These are phyloP conservation scores for Tubulanus polymorphus DNA, from an alignment of 2,888 invertebrate species.

Conservation along the genomic window DNA sequence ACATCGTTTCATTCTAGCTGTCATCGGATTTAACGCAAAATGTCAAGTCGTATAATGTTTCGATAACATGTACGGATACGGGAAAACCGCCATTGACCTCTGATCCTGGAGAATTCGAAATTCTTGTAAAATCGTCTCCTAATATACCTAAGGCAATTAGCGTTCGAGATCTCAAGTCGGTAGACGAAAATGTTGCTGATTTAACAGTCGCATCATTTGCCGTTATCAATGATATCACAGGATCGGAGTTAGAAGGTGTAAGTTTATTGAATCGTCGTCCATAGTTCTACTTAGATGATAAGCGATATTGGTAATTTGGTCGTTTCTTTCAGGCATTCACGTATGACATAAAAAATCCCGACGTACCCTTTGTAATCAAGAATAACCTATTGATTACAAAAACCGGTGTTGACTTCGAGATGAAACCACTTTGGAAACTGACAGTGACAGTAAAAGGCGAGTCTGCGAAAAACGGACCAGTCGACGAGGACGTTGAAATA, in stretches of 20 bases:
- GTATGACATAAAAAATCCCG: no score
- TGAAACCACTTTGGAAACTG: no score
- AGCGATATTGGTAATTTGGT: no score
- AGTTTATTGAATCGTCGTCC: no score
- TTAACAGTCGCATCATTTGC: neutral
- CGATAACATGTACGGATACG: slow-evolving; percentile 24
- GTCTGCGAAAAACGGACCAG: no score
- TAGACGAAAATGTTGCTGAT: neutral
- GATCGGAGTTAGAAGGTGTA: neutral
- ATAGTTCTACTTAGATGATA: no score
- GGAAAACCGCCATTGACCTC: slow-evolving; percentile 20
- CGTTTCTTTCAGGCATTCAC: no score
- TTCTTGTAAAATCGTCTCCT: neutral
- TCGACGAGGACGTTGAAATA: no score
- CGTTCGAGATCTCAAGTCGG: neutral
- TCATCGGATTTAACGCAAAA: slow-evolving; percentile 19
- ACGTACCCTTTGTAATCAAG: no score
- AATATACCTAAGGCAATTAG: neutral
- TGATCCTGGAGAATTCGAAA: neutral
- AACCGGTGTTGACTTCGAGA: no score
- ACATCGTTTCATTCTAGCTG: slow-evolving; percentile 16
- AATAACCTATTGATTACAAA: no score
- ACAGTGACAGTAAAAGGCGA: no score
- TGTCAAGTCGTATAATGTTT: slow-evolving; percentile 12
- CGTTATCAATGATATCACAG: neutral